These are phyloP conservation scores for Mimachlamys varia DNA, from an alignment of 2,888 invertebrate species.

Conservation along the genomic window DNA sequence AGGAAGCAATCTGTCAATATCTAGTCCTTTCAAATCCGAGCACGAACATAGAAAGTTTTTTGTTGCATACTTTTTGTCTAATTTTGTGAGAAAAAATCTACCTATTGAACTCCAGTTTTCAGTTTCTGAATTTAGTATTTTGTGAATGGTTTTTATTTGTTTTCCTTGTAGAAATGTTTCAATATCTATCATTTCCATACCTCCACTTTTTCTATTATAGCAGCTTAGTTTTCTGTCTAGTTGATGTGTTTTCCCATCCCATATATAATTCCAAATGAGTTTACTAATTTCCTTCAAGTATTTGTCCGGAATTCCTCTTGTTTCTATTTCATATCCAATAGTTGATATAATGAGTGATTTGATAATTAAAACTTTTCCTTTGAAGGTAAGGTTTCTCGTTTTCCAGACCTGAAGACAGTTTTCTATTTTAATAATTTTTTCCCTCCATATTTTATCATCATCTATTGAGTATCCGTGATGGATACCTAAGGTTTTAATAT, in stretches of 20 bases:
- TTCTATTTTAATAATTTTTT: too few species aligned
- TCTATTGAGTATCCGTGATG: too few species aligned
- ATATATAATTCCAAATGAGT: background rate
- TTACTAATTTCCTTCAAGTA: background rate
- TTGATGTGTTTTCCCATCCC: background rate
- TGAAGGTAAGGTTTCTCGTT: too few species aligned
- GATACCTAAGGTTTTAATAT: too few species aligned
- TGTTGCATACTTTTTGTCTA: background rate
- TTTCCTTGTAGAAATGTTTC: background rate
- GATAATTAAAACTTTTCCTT: too few species aligned
- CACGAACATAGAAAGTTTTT: background rate
- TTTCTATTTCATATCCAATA: too few species aligned
- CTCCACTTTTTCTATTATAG: background rate
- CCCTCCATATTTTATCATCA: too few species aligned
- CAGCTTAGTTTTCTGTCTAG: background rate
- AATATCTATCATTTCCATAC: background rate
- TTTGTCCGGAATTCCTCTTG: background rate
- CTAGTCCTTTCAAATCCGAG: background rate
- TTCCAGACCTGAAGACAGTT: too few species aligned
- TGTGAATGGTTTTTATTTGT: background rate
- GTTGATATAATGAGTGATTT: too few species aligned
- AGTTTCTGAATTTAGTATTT: too few species aligned
- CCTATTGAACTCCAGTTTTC: background rate
- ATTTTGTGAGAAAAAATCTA: background rate
- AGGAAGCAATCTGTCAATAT: background rate